Evolutionary conservation across 37 sponge, comb jelly and placozoan species (phyloP).

Genomic region (Ianthella basta): DNA sequence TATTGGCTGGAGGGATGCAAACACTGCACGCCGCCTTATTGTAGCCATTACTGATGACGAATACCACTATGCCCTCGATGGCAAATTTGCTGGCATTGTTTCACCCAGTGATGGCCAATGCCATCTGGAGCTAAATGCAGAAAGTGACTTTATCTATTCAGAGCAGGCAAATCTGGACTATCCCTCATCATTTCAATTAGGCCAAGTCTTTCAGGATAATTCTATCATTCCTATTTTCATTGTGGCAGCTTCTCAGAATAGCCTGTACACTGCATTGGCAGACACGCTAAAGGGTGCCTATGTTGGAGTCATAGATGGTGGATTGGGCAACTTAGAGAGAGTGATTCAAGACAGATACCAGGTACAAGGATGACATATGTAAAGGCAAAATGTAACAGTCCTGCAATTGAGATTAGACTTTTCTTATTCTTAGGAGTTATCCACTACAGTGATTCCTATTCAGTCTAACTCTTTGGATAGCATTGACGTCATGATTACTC

Average conservation of each 20-base stretch:
- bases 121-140: slow-evolving; percentile 22
- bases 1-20: slow-evolving; percentile 68
- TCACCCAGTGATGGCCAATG: slow-evolving; percentile 37
- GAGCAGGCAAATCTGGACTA: slow-evolving; percentile 54
- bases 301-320: slow-evolving; percentile 29
- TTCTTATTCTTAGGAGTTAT: background rate
- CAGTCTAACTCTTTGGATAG: background rate
- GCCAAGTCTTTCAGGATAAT: slow-evolving; percentile 59
- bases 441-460: slow-evolving; percentile 19
- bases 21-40: slow-evolving; percentile 62
- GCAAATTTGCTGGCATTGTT: slow-evolving; percentile 51
- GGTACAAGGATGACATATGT: background rate
- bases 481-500: background rate
- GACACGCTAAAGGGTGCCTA: slow-evolving; percentile 52
- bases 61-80: slow-evolving; percentile 84
- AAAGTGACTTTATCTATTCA: too few relatives aligned
- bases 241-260: slow-evolving; percentile 26
- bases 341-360: background rate
- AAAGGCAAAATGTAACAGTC: background rate
- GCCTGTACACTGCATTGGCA: slow-evolving; percentile 45
- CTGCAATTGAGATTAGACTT: background rate
- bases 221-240: slow-evolving; percentile 85
- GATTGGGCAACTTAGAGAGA: background rate
- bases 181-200: slow-evolving; percentile 64
- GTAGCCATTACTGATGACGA: slow-evolving; percentile 79